Evolutionary conservation across 2,113 vertebrate species (phyloP).

Genomic region (Brachyistius frenatus): DNA sequence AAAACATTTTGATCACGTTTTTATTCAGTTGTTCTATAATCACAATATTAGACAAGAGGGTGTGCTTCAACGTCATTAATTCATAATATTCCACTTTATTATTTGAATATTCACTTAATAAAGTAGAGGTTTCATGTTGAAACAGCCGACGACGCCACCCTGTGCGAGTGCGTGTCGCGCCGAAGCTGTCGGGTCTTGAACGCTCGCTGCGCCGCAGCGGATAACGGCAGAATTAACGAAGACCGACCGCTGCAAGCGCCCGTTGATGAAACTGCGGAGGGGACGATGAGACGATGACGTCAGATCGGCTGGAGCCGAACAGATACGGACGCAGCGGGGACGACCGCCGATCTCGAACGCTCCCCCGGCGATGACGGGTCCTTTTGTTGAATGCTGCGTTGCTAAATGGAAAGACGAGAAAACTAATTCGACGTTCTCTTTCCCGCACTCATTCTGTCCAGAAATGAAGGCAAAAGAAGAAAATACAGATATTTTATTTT

Average conservation of each 20-base stretch:
- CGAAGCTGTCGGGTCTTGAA: slow-evolving; percentile 1
- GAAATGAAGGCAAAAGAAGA: background rate
- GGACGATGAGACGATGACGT: slow-evolving; percentile 56
- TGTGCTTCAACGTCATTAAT: too few species aligned
- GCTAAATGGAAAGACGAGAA: slow-evolving; percentile 17
- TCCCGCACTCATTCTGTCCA: background rate
- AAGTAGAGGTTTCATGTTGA: background rate
- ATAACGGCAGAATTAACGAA: slow-evolving; percentile 51
- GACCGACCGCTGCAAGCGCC: slow-evolving; percentile 39
- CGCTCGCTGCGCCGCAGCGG: slow-evolving; percentile 51
- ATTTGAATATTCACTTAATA: too few species aligned
- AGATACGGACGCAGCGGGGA: background rate
- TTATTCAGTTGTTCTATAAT: too few species aligned
- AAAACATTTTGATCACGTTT: too few species aligned
- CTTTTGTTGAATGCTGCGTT: slow-evolving; percentile 9
- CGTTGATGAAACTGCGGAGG: slow-evolving; percentile 40
- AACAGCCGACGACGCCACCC: background rate
- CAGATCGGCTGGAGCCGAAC: slow-evolving; percentile 25
- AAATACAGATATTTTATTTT: background rate
- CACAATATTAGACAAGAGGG: too few species aligned
- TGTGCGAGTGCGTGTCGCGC: too few species aligned
- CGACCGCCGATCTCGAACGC: background rate
- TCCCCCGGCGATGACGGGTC: slow-evolving; percentile 22
- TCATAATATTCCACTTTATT: too few species aligned
- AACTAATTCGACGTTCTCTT: slow-evolving; percentile 5